Conservation (phyloP, 2,888 invertebrate species). For the Bombyx huttoni region DNA sequence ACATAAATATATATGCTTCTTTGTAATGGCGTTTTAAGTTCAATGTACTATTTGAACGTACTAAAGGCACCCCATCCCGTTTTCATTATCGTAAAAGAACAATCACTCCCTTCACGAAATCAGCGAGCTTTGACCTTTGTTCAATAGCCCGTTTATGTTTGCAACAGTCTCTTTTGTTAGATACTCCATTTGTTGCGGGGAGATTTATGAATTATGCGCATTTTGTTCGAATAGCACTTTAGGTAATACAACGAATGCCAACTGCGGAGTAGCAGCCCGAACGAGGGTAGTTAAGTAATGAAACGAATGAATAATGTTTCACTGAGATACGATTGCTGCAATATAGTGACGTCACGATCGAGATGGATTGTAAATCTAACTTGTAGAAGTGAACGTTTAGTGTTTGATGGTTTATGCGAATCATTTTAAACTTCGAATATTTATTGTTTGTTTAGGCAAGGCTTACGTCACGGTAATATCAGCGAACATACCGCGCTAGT, state of each 20-base stretch:
- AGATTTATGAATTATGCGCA: slow-evolving; percentile 3
- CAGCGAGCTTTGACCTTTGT: neutral
- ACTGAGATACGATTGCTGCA: neutral
- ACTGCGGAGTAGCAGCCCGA: neutral
- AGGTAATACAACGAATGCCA: neutral
- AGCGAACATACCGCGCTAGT: no score
- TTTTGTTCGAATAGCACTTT: slow-evolving; percentile 1
- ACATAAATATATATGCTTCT: neutral
- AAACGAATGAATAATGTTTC: neutral
- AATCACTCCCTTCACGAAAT: neutral
- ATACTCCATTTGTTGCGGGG: neutral
- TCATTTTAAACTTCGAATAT: no score
- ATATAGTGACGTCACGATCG: no score
- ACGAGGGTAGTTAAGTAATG: neutral
- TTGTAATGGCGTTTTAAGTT: neutral
- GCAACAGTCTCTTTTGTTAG: neutral
- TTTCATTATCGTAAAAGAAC: neutral
- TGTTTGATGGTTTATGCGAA: no score
- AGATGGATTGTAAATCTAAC: no score
- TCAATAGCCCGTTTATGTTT: neutral
- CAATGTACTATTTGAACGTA: neutral
- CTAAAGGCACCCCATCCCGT: neutral
- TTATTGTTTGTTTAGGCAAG: no score
- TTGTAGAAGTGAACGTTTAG: no score
- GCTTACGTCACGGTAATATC: no score